A percentile compares a stretch with the other conserved stretches of the same genome.
Evolutionary conservation across 1,140 invertebrate genomes (phyloP).

Genomic region (Aphaenogaster rudis): DNA sequence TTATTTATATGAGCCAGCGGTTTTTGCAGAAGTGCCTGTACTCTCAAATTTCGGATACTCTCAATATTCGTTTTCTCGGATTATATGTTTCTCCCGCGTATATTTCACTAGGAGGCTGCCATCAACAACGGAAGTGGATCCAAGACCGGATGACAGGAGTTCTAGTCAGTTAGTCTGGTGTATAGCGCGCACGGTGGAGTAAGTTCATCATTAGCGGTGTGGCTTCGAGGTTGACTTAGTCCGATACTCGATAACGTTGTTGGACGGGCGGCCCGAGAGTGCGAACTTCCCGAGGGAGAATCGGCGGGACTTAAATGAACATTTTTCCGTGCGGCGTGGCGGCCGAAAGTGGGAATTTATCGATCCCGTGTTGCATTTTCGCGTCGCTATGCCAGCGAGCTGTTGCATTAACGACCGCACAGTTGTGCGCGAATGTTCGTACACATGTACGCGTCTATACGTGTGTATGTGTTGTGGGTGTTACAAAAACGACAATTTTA

Average conservation of each 20-base stretch:
- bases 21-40: not conserved
- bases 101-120: not conserved
- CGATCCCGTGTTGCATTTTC: conserved; percentile 32
- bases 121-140: conserved; percentile 1
- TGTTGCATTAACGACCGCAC: conserved; percentile 51
- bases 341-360: conserved; percentile 52
- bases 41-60: not conserved
- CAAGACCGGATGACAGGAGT: conserved; percentile 47
- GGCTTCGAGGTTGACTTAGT: conserved; percentile 50
- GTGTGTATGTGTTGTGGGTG: not conserved
- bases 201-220: conserved; percentile 55
- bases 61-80: not conserved
- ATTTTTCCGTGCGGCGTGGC: conserved; percentile 34
- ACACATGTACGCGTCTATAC: not conserved
- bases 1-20: not conserved
- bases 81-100: not conserved
- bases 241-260: conserved; percentile 56
- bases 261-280: conserved; percentile 1
- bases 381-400: conserved; percentile 27
- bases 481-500: conserved; percentile 47
- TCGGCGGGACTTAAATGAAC: conserved; percentile 42
- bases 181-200: not conserved
- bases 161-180: conserved; percentile 23
- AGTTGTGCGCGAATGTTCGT: not conserved
- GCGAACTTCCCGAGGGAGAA: conserved; percentile 31